Evolutionary conservation across 2,113 vertebrate species (phyloP), one percentile per base, ranked within the genome.

Genomic region (Sinocyclocheilus maitianheensis): DNA sequence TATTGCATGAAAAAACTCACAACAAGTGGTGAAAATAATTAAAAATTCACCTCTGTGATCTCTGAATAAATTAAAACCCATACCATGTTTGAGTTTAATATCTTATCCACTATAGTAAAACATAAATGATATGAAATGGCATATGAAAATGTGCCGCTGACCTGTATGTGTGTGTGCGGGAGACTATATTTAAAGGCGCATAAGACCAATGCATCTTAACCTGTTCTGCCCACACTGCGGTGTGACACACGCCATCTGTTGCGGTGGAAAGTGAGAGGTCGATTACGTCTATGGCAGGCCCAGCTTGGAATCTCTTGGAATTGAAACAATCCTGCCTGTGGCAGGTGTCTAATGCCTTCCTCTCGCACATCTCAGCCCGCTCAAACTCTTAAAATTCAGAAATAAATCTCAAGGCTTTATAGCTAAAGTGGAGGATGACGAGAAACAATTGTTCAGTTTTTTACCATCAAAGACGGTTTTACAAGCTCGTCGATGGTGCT

Each of bases 261-360:
- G 77, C 69, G 60, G 84, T 86, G 90, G 87, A 87, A 91, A 87
- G 89, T 87, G 90, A 92, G 89, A 12, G 84, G 90, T 90, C 90
- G 90, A 89, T 89, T 85, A 90, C 89, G 90, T 92, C 90, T 89
- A 89, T 62, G 55, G 87, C 83, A 89, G 71, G 87, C 89, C 87
- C 88, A 79, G 91, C 92, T 26, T 77, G 81, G 78, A 90, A 85
- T 91, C 91, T 91, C 87, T 86, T 88, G 78, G 88, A 84, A 86
- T 89, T 88, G 85, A 87, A 91, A 86, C 63, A 82, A 84, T 83
- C 83, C 37, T 65, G 63, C 82, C 55, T 89, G 80, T 80, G 69
- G 80, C 86, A 88, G 86, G 88, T 89, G 89, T 88, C 86, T 89
- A 84, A 84, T 91, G 88, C 60, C 46, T 58, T 7, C 51, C 74